Percentiles rank a stretch among this genome's conserved stretches.
These are phyloP conservation scores for Eupithecia pulchellata DNA, from an alignment of 2,888 invertebrate genomes.

Conservation along the genomic window DNA sequence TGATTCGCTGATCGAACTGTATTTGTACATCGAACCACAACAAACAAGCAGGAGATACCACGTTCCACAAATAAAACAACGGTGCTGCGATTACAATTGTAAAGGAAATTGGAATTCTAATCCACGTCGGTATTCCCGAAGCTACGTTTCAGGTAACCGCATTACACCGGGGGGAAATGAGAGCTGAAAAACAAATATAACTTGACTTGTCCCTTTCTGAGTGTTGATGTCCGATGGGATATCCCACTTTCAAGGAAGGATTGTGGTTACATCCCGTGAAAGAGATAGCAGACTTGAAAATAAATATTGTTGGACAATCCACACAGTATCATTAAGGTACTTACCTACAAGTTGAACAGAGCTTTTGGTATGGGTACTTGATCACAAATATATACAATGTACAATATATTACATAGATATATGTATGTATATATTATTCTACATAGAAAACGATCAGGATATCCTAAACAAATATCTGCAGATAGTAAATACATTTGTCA, in stretches of 20 bases:
- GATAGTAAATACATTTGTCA: too few species aligned
- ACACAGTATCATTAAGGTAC: too few species aligned
- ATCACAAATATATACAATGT: too few species aligned
- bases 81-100: not conserved
- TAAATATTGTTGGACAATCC: too few species aligned
- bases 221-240: not conserved
- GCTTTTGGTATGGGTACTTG: too few species aligned
- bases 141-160: constrained; percentile 10
- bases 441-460: too few species aligned
- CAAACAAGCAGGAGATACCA: not conserved
- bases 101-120: constrained; percentile 2
- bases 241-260: not conserved
- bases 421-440: too few species aligned
- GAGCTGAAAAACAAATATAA: not conserved
- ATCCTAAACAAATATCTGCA: too few species aligned
- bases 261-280: not conserved
- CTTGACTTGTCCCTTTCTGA: constrained; percentile 7
- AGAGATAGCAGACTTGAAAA: not conserved
- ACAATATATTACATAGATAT: too few species aligned
- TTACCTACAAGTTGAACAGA: too few species aligned
- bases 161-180: constrained; percentile 10
- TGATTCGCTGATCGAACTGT: not conserved
- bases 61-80: not conserved
- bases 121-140: constrained; percentile 1
- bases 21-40: not conserved